These are phyloP conservation scores for Chrysogorgia sp. DNA, from an alignment of 92 coral and sea anemone species.

Conservation along the genomic window DNA sequence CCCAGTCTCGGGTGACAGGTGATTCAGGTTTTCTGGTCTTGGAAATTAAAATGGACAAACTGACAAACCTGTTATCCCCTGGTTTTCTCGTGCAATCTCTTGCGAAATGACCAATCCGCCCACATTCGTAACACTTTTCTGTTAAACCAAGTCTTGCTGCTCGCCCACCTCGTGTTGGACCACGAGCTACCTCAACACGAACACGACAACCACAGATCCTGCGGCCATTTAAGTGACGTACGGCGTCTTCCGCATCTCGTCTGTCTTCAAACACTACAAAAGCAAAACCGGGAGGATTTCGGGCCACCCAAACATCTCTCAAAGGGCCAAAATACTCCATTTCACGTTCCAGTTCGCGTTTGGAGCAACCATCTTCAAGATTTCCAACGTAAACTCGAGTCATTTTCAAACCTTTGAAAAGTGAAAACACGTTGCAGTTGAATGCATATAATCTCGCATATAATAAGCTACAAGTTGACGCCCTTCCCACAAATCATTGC, in stretches of 20 bases:
- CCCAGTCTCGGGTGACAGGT: no score
- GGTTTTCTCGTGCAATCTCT: constrained; percentile 84
- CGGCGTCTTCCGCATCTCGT: constrained; percentile 97
- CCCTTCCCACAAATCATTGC: constrained; percentile 49
- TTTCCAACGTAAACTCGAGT: constrained; percentile 92
- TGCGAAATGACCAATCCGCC: constrained; percentile 92
- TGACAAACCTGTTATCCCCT: constrained; percentile 18
- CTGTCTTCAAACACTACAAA: constrained; percentile 93
- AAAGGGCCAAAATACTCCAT: constrained; percentile 81
- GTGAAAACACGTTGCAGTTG: background rate
- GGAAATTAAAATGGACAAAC: background rate
- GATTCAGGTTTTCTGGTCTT: no score
- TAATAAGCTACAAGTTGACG: background rate
- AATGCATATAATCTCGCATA: background rate
- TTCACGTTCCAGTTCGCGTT: constrained; percentile 90
- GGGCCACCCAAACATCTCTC: constrained; percentile 98
- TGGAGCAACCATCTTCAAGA: constrained; percentile 89
- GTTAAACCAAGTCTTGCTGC: constrained; percentile 76
- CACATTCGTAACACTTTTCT: constrained; percentile 97
- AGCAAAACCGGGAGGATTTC: constrained; percentile 99
- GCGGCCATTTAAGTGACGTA: constrained; percentile 73
- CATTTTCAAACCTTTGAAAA: constrained; percentile 35
- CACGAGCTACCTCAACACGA: constrained; percentile 97
- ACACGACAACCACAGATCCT: constrained; percentile 70
- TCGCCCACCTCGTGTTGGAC: constrained; percentile 94